phyloP scores from a whole-genome alignment of 2,797 vertebrate genomes.

The Astyanax mexicanus region DNA sequence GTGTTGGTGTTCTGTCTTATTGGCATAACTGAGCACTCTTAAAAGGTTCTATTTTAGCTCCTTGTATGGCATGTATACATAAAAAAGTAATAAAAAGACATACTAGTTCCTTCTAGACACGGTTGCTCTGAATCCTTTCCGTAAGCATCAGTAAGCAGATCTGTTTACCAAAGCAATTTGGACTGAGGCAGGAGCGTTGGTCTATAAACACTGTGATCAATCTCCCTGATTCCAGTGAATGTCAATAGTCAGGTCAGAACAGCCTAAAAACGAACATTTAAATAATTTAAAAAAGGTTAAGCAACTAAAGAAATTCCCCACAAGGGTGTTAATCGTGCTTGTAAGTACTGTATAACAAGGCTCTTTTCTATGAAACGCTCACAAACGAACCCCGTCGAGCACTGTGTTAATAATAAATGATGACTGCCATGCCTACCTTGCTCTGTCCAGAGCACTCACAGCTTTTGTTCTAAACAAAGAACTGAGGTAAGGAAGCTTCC shows the following conservation, averaged over 20 bases:
- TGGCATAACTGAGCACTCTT: not conserved
- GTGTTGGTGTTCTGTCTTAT: not conserved
- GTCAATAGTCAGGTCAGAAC: slow-evolving; percentile 10
- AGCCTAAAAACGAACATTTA: not conserved
- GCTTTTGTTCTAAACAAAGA: slow-evolving; percentile 37
- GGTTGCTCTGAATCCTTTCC: not conserved
- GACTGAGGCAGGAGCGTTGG: slow-evolving; percentile 13
- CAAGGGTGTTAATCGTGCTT: slow-evolving; percentile 9
- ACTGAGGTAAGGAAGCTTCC: slow-evolving; percentile 40
- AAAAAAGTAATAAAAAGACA: slow-evolving; percentile 6
- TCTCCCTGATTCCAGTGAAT: slow-evolving; percentile 32
- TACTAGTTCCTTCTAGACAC: not conserved
- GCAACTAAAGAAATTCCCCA: not conserved
- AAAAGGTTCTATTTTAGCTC: not conserved
- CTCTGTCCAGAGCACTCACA: slow-evolving; percentile 15
- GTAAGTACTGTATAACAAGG: slow-evolving; percentile 8
- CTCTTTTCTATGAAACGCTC: not conserved
- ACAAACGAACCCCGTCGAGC: slow-evolving; percentile 7
- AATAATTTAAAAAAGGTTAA: slow-evolving; percentile 9
- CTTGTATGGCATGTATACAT: not conserved
- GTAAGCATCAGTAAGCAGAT: slow-evolving; percentile 4
- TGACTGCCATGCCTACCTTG: not conserved
- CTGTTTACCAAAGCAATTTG: not conserved
- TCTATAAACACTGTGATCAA: not conserved
- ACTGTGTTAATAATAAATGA: slow-evolving; percentile 4